Conservation (phyloP, 2,113 vertebrate species). For the cat (Felis catus) region F.catus_Fca126_mat1.0 CM031413.1:146478001-146478500, state of each 20-base stretch:
- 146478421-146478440: not conserved
- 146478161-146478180: conserved; percentile 67
- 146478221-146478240: not conserved
- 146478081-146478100: conserved; percentile 66
- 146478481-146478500: not conserved
- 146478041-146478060: conserved; percentile 79
- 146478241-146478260: not conserved
- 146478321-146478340: accelerated
- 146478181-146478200: conserved; percentile 53
- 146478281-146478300: conserved; percentile 29
- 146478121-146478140: conserved; percentile 12
- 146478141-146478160: conserved; percentile 39
- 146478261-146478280: conserved; percentile 71
- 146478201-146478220: conserved; percentile 22
- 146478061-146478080: conserved; percentile 78
- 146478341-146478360: conserved; percentile 18
- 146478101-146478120: conserved; percentile 49
- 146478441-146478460: not conserved
- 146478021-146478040: conserved; percentile 79
- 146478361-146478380: not conserved
- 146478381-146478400: not conserved
- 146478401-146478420: not conserved
- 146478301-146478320: accelerated
- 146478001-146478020: conserved; percentile 48
- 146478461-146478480: not conserved